These are phyloP conservation scores for Scomber colias DNA, from an alignment of 2,113 vertebrate genomes.

Conservation along the genomic window DNA sequence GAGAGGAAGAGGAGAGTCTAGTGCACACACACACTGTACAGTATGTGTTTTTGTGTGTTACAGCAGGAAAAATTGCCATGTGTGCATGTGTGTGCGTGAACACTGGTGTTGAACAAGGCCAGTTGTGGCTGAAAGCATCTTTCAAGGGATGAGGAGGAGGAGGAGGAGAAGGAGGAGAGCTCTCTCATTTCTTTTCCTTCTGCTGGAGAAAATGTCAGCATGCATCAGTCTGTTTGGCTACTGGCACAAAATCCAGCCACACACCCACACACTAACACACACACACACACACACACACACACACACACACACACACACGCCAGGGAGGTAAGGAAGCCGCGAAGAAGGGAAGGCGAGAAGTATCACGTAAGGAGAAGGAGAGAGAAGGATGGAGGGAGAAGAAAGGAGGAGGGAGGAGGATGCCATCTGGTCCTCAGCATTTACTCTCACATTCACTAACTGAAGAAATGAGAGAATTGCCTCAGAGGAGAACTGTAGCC, in stretches of 20 bases:
- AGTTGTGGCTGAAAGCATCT: conserved; percentile 71
- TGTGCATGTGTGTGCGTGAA: conserved; percentile 23
- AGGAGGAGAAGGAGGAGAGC: conserved; percentile 28
- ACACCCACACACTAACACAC: conserved; percentile 59
- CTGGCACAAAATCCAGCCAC: conserved; percentile 71
- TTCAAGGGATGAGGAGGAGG: conserved; percentile 55
- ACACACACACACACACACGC: conserved; percentile 29
- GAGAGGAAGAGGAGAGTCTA: conserved; percentile 20
- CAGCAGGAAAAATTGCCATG: conserved; percentile 7
- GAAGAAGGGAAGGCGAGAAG: conserved; percentile 74
- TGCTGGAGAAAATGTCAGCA: conserved; percentile 76
- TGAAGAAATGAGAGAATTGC: conserved; percentile 49
- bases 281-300: conserved; percentile 22
- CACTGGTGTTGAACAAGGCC: conserved; percentile 60
- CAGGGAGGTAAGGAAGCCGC: conserved; percentile 69
- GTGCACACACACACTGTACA: conserved; percentile 20
- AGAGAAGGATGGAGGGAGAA: conserved; percentile 46
- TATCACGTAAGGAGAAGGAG: conserved; percentile 28
- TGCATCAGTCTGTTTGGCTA: conserved; percentile 75
- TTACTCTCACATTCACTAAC: conserved; percentile 58
- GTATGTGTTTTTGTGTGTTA: conserved; percentile 33
- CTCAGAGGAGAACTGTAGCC: conserved; percentile 50
- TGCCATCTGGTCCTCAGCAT: conserved; percentile 77
- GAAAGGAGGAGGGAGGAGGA: conserved; percentile 47
- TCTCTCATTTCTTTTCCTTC: conserved; percentile 54